These are phyloP conservation scores for Sebastes glaucus DNA, from an alignment of 2,797 vertebrate species.

Conservation along the genomic window DNA sequence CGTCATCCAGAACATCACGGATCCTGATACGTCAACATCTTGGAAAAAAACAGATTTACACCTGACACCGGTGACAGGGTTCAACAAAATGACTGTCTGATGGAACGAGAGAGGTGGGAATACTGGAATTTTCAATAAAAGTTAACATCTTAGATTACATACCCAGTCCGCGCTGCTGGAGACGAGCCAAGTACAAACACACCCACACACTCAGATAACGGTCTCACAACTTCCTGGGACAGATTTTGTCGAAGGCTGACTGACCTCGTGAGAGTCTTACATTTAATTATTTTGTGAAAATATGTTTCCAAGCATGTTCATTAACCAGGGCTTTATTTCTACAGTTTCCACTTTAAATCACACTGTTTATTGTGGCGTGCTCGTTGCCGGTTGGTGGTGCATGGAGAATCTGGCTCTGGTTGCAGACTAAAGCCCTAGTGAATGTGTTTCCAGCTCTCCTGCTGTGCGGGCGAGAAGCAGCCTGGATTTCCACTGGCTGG, in stretches of 20 bases:
- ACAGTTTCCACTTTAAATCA: neutral
- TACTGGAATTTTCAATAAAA: constrained; percentile 27
- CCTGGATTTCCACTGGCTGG: constrained; percentile 47
- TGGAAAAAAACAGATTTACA: neutral
- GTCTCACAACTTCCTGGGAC: neutral
- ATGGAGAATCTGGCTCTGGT: constrained; percentile 39
- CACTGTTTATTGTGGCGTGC: neutral
- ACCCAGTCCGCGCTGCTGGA: neutral
- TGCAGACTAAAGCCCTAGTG: constrained; percentile 6
- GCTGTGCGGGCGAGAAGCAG: constrained; percentile 43
- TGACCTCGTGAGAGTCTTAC: neutral
- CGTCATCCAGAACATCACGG: neutral
- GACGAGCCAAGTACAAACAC: neutral
- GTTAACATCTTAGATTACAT: constrained; percentile 1
- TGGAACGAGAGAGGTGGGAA: neutral
- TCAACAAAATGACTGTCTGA: neutral
- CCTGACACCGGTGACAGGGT: neutral
- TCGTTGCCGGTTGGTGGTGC: neutral
- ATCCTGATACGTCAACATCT: neutral
- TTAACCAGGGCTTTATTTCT: neutral
- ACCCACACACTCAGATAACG: neutral
- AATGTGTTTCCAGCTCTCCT: constrained; percentile 48
- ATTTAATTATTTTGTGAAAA: neutral
- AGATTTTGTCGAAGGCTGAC: neutral
- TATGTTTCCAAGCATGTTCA: neutral